Percentiles rank a stretch among this genome's conserved stretches.
Evolutionary conservation across 2,888 invertebrate species (phyloP).

Genomic region (Gerris lacustris): DNA sequence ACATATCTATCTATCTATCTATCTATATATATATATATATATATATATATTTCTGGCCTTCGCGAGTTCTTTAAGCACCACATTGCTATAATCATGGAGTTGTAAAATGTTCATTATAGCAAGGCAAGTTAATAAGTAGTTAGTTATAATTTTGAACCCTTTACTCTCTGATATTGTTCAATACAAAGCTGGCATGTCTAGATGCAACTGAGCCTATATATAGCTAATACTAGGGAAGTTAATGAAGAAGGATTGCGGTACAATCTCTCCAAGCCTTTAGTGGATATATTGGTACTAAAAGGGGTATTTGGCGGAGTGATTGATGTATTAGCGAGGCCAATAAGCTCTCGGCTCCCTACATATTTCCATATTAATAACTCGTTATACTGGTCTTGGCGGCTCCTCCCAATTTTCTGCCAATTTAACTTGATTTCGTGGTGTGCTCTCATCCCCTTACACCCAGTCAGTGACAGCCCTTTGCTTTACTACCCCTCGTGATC

Average conservation of each 20-base stretch:
- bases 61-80: no score
- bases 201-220: no score
- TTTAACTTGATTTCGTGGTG: slow-evolving; percentile 27
- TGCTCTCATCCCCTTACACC: neutral
- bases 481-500: no score
- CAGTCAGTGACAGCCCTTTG: neutral
- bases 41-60: no score
- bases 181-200: no score
- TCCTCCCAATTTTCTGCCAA: slow-evolving; percentile 30
- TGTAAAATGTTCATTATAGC: no score
- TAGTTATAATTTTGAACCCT: no score
- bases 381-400: slow-evolving; percentile 18
- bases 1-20: no score
- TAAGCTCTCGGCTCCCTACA: slow-evolving; percentile 11
- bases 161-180: no score
- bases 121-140: no score
- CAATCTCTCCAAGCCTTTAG: neutral
- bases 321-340: slow-evolving; percentile 5
- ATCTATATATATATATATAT: no score
- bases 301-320: neutral
- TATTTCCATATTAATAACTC: slow-evolving; percentile 29
- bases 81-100: no score
- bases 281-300: slow-evolving; percentile 1
- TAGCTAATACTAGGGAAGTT: neutral
- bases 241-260: neutral